These are phyloP conservation scores for Eristalis intricaria DNA, from an alignment of 2,888 invertebrate genomes.

Conservation along the genomic window DNA sequence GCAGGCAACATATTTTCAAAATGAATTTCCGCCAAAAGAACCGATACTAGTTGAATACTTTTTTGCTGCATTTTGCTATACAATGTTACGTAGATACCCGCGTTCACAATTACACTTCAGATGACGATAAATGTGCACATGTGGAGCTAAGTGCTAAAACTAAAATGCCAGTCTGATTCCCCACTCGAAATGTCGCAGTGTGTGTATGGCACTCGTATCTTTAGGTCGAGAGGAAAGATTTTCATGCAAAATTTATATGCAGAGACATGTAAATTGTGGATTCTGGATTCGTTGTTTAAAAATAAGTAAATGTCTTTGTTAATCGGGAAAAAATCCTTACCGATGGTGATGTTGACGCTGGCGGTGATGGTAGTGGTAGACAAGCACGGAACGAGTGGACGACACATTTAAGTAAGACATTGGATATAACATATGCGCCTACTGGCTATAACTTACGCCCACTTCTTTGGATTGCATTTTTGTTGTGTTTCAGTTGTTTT, in stretches of 20 bases:
- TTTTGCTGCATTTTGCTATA: not conserved
- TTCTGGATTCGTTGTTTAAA: constrained; percentile 59
- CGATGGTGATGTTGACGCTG: not conserved
- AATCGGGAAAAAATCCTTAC: constrained; percentile 49
- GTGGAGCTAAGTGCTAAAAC: constrained; percentile 44
- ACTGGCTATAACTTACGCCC: constrained; percentile 72
- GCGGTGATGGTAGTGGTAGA: constrained; percentile 3
- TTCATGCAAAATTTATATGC: constrained; percentile 35
- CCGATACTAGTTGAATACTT: constrained; percentile 8
- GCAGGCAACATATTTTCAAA: constrained; percentile 10
- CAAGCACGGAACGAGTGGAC: constrained; percentile 26
- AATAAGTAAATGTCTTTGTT: constrained; percentile 59
- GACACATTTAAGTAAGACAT: constrained; percentile 71
- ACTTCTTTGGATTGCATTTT: constrained; percentile 55
- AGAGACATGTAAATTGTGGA: constrained; percentile 46
- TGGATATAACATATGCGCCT: constrained; percentile 69
- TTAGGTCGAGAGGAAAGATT: not conserved
- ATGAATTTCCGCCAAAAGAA: constrained; percentile 8
- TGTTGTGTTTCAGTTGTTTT: constrained; percentile 18
- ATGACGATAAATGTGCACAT: constrained; percentile 48
- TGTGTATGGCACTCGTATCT: not conserved
- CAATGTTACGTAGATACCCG: constrained; percentile 8
- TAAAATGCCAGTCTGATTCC: not conserved
- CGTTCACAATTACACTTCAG: constrained; percentile 14
- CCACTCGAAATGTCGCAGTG: not conserved